These are phyloP conservation scores for Geodia barretti DNA, from an alignment of 37 sponge, comb jelly and placozoan genomes.

Conservation along the genomic window DNA sequence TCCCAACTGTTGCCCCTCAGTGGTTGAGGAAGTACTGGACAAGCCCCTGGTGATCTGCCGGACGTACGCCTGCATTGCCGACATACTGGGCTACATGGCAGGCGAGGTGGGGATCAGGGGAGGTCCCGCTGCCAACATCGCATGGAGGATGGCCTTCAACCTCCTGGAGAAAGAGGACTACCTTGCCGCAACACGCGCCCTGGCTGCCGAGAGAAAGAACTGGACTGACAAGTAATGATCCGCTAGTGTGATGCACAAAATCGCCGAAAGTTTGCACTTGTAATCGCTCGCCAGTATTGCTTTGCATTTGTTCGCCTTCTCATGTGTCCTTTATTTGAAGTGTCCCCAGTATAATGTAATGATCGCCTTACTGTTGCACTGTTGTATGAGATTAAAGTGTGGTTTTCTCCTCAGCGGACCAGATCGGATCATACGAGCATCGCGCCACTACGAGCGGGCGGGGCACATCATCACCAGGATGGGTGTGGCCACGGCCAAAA, in stretches of 20 bases:
- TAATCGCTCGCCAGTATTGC: neutral
- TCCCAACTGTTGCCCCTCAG: neutral
- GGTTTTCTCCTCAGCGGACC: slow-evolving; percentile 33
- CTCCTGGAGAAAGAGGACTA: slow-evolving; percentile 63
- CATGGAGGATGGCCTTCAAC: slow-evolving; percentile 69
- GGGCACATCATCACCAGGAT: slow-evolving; percentile 78
- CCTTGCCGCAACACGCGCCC: slow-evolving; percentile 49
- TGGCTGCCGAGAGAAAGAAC: slow-evolving; percentile 67
- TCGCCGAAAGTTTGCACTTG: neutral
- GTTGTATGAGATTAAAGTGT: neutral
- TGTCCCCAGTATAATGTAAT: no score
- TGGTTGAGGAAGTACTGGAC: slow-evolving; percentile 19
- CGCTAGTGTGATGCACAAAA: neutral
- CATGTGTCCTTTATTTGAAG: no score
- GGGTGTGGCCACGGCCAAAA: slow-evolving; percentile 66
- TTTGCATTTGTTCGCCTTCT: no score
- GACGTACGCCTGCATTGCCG: slow-evolving; percentile 82
- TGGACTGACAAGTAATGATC: slow-evolving; percentile 56
- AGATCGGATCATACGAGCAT: slow-evolving; percentile 79
- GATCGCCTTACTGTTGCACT: no score
- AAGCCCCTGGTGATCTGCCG: slow-evolving; percentile 60
- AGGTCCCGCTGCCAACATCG: slow-evolving; percentile 81
- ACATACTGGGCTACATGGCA: slow-evolving; percentile 80
- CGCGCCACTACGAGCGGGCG: slow-evolving; percentile 87
- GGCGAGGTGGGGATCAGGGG: slow-evolving; percentile 66